These are phyloP conservation scores for Hetaerina titia DNA, from an alignment of 2,888 invertebrate species.

Conservation along the genomic window DNA sequence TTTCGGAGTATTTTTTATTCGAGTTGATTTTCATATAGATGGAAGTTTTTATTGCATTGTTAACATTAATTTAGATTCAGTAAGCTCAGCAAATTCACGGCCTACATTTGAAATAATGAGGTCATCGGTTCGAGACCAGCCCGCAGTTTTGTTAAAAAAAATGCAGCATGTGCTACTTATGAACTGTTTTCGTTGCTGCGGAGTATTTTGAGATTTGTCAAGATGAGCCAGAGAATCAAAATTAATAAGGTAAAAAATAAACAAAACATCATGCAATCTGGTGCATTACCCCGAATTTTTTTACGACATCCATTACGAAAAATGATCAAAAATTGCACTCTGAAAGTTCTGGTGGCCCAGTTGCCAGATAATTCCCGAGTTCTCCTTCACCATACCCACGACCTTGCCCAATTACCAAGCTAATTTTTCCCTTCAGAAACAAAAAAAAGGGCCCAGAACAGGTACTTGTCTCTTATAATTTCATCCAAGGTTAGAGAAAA, in stretches of 20 bases:
- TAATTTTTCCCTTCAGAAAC: conserved; percentile 10
- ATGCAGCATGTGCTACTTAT: neutral
- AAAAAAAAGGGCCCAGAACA: neutral
- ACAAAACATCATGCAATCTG: neutral
- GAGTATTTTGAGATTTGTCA: neutral
- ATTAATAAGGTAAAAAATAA: neutral
- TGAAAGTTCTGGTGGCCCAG: neutral
- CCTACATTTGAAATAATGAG: neutral
- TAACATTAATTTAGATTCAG: too few species aligned
- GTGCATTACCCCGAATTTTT: conserved; percentile 58
- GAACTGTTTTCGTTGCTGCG: neutral
- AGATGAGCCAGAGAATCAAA: neutral
- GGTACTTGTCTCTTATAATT: conserved; percentile 21
- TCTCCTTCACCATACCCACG: neutral
- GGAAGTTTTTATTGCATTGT: too few species aligned
- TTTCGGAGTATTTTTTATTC: too few species aligned
- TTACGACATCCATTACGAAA: conserved; percentile 5
- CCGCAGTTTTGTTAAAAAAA: neutral
- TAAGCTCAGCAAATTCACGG: neutral
- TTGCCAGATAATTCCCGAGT: neutral
- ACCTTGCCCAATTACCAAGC: conserved; percentile 33
- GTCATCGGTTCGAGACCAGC: conserved; percentile 30
- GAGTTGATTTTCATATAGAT: too few species aligned
- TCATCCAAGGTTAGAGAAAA: conserved; percentile 6
- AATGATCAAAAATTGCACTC: conserved; percentile 56